Evolutionary conservation across 1,140 invertebrate species (phyloP), one percentile per base, ranked within the genome.

Genomic region (Popillia japonica): DNA sequence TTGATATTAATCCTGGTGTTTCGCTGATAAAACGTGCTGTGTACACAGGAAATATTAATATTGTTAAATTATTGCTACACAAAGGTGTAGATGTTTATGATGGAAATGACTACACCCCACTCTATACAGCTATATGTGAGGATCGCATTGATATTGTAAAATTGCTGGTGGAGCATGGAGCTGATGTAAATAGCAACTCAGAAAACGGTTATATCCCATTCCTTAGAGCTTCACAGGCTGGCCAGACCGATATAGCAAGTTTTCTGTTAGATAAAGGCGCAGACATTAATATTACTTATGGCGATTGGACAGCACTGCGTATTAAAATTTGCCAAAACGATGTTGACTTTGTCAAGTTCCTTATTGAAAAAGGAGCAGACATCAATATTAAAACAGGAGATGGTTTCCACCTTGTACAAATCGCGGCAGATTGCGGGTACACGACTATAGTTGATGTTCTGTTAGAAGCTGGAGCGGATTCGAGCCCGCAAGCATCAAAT

Each of bases 401-500:
- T 17, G 6, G 48, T 14, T 17, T 7, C 6, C 2, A 34, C 4
- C 2, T 4, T n/a, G 0, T n/a, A n/a, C 6, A 55, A n/a, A n/a
- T 17, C 14, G 48, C 48, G 2, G 14, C 17, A 14, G n/a, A 17
- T 17, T 7, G 17, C 27, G 6, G 48, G 14, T 17, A 7, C 17
- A 6, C 48, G 6, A 17, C n/a, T 23, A 34, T 77, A 6, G 23
- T 42, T 17, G 61, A 40, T 17, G 4, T 23, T 20, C 55, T 76
- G 55, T 20, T 76, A 48, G 20, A 42, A 23, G 11, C 23, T 10
- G 75, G 75, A 22, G 75, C 75, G 17, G 20, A 34, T 48, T 23
- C 11, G 0, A 76, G 48, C 55, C 42, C 48, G 3, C 75, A 59
- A n/a, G 22, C 17, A 17, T 23, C 11, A 48, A 23, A 76, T 20